Evolutionary conservation across 2,113 vertebrate species (phyloP), one percentile per base, ranked within the genome.

Genomic region (Paraplagusia blochii): DNA sequence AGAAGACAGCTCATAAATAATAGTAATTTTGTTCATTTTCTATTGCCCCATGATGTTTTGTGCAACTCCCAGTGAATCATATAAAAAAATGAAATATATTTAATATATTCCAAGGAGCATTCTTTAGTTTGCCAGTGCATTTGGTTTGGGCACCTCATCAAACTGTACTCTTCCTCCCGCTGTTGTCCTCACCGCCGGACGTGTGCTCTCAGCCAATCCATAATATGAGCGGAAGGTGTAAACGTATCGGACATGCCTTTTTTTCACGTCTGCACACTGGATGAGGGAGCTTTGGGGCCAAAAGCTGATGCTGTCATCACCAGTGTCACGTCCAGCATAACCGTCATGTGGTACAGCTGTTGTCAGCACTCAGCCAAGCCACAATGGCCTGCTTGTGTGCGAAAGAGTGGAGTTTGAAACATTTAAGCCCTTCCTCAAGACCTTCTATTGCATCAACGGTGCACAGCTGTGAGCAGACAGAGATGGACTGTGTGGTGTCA

Each of bases 291-390:
- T 79, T 75, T 71, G 22, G 11, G 58, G 71, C 66, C 68, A 29
- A 63, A 77, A 82, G 72, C 79, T 71, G 65, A 45, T 57, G 48
- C 84, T 86, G 84, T 84, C 84, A 79, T 81, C 81, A 3, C 77
- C 36, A 2, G 63, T 34, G 66, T 60, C 9, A 69, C 55, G 53
- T 76, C 65, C 67, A 38, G 58, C 76, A 77, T 72, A 77, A 76
- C 65, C 39, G 47, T 66, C 50, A 63, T 58, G 79, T 51, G 75
- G 59, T 75, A 72, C 84, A 86, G 84, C 84, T 86, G 84, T 74
- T 77, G 8, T 56, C 15, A 40, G 57, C 44, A 52, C 79, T 86
- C 81, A 80, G 47, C 10, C 3, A 0, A 0, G 12, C 73, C 66
- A 86, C 84, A 86, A 84, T 86, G 77, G 77, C 6, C 13, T 0